Evolutionary conservation across 2,113 vertebrate species (phyloP).

Genomic region (Pygathrix nemaeus): DNA sequence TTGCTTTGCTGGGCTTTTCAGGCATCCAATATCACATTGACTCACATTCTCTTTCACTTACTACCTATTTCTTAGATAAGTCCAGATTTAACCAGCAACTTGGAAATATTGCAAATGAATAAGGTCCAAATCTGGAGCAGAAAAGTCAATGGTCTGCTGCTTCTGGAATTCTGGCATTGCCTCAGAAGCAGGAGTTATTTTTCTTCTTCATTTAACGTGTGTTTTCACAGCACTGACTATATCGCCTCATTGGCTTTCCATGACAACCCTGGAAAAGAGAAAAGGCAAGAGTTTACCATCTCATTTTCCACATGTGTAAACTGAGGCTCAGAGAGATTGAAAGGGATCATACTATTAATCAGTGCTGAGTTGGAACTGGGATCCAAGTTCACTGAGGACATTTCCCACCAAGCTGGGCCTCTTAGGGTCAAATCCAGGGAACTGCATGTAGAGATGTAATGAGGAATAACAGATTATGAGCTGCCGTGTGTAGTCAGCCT

Average conservation of each 20-base stretch:
- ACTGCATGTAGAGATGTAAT: not conserved
- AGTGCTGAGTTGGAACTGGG: not conserved
- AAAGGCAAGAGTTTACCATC: not conserved
- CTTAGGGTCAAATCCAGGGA: not conserved
- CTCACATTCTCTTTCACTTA: not conserved
- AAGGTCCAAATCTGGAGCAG: not conserved
- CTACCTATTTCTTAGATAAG: constrained; percentile 5
- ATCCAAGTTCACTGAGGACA: not conserved
- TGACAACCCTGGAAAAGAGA: not conserved
- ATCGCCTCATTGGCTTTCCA: not conserved
- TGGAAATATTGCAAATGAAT: not conserved
- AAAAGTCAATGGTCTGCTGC: not conserved
- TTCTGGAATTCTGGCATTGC: not conserved
- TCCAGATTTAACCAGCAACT: not conserved
- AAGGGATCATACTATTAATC: not conserved
- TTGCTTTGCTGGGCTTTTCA: constrained; percentile 44
- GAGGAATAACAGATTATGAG: not conserved
- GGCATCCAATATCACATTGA: not conserved
- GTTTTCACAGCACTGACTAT: not conserved
- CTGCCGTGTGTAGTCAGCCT: not conserved
- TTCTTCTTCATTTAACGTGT: not conserved
- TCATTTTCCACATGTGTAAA: not conserved
- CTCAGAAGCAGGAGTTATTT: not conserved
- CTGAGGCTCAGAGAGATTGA: not conserved
- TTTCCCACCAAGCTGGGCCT: too few relatives aligned